phyloP scores from a whole-genome alignment of 2,113 vertebrate genomes.

The Proterorhinus semilunaris region DNA sequence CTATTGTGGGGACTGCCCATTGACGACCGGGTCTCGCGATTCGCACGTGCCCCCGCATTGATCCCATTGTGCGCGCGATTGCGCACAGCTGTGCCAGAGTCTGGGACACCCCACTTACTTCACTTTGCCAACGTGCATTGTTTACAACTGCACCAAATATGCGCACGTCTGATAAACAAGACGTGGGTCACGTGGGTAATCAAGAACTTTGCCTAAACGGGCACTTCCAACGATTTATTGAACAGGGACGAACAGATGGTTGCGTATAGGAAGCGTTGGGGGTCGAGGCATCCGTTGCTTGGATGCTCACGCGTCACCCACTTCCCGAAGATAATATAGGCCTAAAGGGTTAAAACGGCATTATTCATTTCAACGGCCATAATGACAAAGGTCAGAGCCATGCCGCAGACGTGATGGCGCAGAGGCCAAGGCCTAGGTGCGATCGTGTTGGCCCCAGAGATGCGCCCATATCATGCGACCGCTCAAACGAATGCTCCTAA shows the following conservation, averaged over 20 bases:
- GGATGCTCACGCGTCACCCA: constrained; percentile 67
- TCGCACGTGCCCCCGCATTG: constrained; percentile 78
- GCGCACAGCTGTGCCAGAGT: constrained; percentile 61
- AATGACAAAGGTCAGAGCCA: constrained; percentile 45
- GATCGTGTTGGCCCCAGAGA: constrained; percentile 28
- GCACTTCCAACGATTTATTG: constrained; percentile 66
- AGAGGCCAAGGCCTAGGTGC: constrained; percentile 11
- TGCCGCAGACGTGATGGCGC: constrained; percentile 34
- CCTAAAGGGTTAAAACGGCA: constrained; percentile 67
- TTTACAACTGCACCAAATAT: constrained; percentile 1
- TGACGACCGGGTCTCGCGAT: constrained; percentile 71
- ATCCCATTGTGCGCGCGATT: constrained; percentile 73
- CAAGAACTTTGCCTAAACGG: constrained; percentile 42
- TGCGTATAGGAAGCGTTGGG: constrained; percentile 52
- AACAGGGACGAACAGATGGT: constrained; percentile 72
- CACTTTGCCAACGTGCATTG: constrained; percentile 38
- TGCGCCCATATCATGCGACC: constrained; percentile 34
- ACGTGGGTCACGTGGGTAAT: constrained; percentile 46
- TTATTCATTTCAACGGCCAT: constrained; percentile 58
- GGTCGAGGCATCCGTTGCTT: constrained; percentile 72
- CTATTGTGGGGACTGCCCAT: constrained; percentile 64
- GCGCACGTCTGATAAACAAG: constrained; percentile 9
- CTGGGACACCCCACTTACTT: constrained; percentile 1
- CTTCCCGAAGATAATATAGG: constrained; percentile 52
- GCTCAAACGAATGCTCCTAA: constrained; percentile 37